Conservation (phyloP, 2,888 invertebrate genomes). For the Ochropleura plecta region DNA sequence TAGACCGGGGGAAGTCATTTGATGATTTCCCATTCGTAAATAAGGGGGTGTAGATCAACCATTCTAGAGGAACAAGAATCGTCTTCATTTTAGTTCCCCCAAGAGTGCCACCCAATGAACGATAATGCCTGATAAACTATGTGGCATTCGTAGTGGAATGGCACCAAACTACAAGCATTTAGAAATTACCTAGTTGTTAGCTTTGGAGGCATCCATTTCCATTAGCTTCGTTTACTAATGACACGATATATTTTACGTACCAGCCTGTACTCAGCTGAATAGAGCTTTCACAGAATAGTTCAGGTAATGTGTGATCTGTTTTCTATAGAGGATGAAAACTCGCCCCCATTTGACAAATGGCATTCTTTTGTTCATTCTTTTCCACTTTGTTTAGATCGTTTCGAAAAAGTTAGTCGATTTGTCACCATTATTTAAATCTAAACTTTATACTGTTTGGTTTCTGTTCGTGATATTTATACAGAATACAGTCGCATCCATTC, state of each 20-base stretch:
- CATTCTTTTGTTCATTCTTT: conserved; percentile 43
- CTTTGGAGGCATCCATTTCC: not conserved
- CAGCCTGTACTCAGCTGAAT: conserved; percentile 17
- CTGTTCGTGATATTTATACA: conserved; percentile 28
- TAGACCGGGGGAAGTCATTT: no score
- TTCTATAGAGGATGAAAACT: conserved; percentile 21
- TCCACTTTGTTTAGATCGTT: conserved; percentile 53
- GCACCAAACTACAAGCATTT: not conserved
- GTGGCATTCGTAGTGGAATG: not conserved
- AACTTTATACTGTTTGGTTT: conserved; percentile 41
- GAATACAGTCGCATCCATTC: conserved; percentile 14
- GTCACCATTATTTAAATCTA: conserved; percentile 60
- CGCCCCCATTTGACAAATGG: conserved; percentile 33
- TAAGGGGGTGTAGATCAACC: conserved; percentile 3
- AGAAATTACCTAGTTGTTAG: not conserved
- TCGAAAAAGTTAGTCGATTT: conserved; percentile 57
- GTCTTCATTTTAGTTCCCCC: conserved; percentile 9
- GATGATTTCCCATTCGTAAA: no score
- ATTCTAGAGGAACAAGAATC: conserved; percentile 6
- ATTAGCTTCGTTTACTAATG: conserved; percentile 1
- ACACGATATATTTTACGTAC: conserved; percentile 14
- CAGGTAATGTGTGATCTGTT: conserved; percentile 11
- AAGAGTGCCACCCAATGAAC: not conserved
- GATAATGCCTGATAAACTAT: not conserved
- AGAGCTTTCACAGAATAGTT: conserved; percentile 17